A percentile compares a stretch with the other conserved stretches of the same genome.
Evolutionary conservation across 2,888 invertebrate genomes (phyloP).

Genomic region (Ptychoptera albimana): DNA sequence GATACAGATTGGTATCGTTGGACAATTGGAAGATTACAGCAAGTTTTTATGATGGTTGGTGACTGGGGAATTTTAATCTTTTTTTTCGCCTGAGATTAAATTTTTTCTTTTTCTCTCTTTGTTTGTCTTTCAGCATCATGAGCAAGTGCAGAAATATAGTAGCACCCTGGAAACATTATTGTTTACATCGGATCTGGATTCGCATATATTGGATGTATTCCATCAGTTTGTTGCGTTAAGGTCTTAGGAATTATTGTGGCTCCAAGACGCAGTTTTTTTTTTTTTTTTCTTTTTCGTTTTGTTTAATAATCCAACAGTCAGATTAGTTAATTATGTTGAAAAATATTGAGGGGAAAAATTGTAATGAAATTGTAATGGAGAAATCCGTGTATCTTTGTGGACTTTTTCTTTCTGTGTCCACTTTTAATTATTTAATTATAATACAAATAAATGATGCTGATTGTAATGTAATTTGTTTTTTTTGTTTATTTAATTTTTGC

Average conservation of each 20-base stretch:
- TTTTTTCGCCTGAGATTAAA: background rate
- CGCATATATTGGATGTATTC: slow-evolving; percentile 91
- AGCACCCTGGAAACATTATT: slow-evolving; percentile 86
- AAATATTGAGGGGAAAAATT: no score
- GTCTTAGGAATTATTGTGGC: slow-evolving; percentile 13
- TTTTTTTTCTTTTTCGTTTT: background rate
- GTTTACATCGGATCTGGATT: slow-evolving; percentile 91
- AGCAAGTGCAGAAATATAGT: slow-evolving; percentile 94
- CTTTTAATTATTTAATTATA: no score
- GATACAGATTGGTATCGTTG: slow-evolving; percentile 93
- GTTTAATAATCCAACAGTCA: no score
- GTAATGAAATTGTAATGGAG: no score
- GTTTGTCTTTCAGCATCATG: slow-evolving; percentile 63
- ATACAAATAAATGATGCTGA: no score
- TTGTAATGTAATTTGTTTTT: no score
- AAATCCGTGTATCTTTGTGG: no score
- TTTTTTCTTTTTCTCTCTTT: slow-evolving; percentile 20
- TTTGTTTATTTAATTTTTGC: no score
- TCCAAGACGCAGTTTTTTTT: background rate
- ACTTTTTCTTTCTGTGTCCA: no score
- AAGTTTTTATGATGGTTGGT: slow-evolving; percentile 83
- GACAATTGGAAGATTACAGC: slow-evolving; percentile 86
- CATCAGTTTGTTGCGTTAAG: slow-evolving; percentile 87
- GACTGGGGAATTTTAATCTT: slow-evolving; percentile 2
- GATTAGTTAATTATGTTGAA: no score